These are phyloP conservation scores for Lophura swinhoii DNA, from an alignment of 2,797 vertebrate genomes.

Conservation along the genomic window DNA sequence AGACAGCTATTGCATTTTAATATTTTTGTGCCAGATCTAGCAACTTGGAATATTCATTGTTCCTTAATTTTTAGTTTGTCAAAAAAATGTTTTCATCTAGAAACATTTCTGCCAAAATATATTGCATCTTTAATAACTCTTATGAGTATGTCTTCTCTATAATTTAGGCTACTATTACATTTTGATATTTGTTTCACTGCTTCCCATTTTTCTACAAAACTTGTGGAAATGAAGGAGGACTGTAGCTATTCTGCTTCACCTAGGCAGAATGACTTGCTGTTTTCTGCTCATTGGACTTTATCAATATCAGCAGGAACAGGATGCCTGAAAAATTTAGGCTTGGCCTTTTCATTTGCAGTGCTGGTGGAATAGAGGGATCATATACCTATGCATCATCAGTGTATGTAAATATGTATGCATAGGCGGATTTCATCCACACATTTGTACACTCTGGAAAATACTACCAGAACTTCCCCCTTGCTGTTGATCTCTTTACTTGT, in stretches of 20 bases:
- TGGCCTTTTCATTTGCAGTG: neutral
- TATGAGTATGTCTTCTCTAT: neutral
- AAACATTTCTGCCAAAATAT: neutral
- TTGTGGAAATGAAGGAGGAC: neutral
- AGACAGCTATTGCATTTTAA: conserved; percentile 8
- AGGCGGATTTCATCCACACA: neutral
- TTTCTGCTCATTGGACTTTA: neutral
- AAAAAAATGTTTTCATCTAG: neutral
- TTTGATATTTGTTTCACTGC: neutral
- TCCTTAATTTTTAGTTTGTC: neutral
- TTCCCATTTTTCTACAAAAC: neutral
- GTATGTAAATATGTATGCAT: neutral
- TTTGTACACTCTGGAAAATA: neutral
- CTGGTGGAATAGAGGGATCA: neutral
- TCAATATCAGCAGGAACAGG: neutral
- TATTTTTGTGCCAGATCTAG: neutral
- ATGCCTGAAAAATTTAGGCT: neutral
- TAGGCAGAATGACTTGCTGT: neutral
- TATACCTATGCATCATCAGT: neutral
- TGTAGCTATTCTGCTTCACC: neutral
- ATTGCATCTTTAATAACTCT: neutral
- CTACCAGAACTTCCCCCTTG: neutral
- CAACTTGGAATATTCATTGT: neutral
- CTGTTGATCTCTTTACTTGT: neutral
- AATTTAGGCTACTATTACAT: neutral